Conservation (phyloP, 2,113 vertebrate genomes). For the Odocoileus virginianus region DNA sequence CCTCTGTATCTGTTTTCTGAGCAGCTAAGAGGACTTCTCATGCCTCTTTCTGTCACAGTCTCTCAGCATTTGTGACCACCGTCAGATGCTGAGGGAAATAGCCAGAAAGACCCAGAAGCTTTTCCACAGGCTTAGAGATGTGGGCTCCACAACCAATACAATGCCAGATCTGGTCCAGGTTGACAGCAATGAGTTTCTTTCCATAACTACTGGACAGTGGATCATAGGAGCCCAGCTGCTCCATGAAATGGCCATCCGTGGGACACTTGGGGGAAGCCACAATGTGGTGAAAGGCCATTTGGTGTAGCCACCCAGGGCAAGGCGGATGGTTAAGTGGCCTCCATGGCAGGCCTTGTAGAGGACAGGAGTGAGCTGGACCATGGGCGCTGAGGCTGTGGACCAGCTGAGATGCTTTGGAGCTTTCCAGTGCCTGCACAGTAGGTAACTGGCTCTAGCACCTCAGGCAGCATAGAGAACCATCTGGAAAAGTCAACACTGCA, state of each 20-base stretch:
- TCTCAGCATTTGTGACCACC: constrained; percentile 74
- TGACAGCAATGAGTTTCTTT: constrained; percentile 90
- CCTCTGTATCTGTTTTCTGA: constrained; percentile 44
- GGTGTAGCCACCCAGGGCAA: constrained; percentile 88
- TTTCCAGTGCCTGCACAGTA: background rate
- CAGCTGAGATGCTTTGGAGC: background rate
- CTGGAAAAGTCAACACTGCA: background rate
- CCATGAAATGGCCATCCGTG: constrained; percentile 89
- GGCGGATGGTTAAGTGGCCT: constrained; percentile 87
- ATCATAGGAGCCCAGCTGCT: constrained; percentile 92
- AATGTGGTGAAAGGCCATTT: constrained; percentile 92
- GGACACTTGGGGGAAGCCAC: constrained; percentile 89
- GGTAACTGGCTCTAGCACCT: background rate
- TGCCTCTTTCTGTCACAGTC: constrained; percentile 58
- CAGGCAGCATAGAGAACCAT: background rate
- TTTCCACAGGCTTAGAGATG: constrained; percentile 88
- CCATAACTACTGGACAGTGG: constrained; percentile 89
- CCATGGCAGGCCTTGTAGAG: constrained; percentile 83
- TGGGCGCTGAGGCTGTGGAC: background rate
- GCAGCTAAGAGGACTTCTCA: constrained; percentile 2
- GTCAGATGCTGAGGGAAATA: constrained; percentile 80
- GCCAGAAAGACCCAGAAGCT: constrained; percentile 85
- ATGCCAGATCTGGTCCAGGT: constrained; percentile 88
- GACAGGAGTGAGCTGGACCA: constrained; percentile 57
- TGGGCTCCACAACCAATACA: constrained; percentile 94